These are phyloP conservation scores for Synanthedon vespiformis DNA, from an alignment of 2,888 invertebrate genomes.

Conservation along the genomic window DNA sequence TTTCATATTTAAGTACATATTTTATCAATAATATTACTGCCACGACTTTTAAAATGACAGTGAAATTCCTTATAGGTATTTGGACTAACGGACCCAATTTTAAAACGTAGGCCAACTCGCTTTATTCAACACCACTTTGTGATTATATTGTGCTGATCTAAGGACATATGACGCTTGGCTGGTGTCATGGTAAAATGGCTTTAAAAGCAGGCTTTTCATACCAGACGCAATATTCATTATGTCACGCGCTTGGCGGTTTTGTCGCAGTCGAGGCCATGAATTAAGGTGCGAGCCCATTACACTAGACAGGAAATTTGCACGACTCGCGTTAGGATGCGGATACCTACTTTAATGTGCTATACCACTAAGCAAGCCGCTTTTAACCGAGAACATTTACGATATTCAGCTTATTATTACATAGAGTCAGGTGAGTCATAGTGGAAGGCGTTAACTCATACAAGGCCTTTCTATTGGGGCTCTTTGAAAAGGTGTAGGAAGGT, in stretches of 20 bases:
- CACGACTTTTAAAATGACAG: too few species aligned
- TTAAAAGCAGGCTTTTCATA: conserved; percentile 24
- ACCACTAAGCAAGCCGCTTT: conserved; percentile 12
- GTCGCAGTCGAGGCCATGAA: conserved; percentile 40
- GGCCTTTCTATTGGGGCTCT: too few species aligned
- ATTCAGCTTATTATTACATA: too few species aligned
- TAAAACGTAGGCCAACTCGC: background rate
- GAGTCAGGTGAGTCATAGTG: too few species aligned
- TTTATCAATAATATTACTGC: too few species aligned
- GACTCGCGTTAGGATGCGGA: conserved; percentile 25
- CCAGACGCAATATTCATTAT: conserved; percentile 37
- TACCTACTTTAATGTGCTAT: background rate
- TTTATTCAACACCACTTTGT: background rate
- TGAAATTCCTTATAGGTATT: too few species aligned
- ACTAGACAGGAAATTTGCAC: conserved; percentile 50
- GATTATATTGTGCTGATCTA: background rate
- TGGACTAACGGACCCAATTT: too few species aligned
- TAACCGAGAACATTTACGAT: background rate
- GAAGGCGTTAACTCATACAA: too few species aligned
- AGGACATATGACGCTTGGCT: background rate
- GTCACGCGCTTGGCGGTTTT: conserved; percentile 33
- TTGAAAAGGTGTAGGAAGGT: too few species aligned
- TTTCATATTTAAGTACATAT: too few species aligned
- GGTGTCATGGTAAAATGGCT: conserved; percentile 12
- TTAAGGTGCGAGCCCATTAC: conserved; percentile 43